These are phyloP conservation scores for Adineta ricciae DNA, from an alignment of 2,888 invertebrate genomes.

Conservation along the genomic window DNA sequence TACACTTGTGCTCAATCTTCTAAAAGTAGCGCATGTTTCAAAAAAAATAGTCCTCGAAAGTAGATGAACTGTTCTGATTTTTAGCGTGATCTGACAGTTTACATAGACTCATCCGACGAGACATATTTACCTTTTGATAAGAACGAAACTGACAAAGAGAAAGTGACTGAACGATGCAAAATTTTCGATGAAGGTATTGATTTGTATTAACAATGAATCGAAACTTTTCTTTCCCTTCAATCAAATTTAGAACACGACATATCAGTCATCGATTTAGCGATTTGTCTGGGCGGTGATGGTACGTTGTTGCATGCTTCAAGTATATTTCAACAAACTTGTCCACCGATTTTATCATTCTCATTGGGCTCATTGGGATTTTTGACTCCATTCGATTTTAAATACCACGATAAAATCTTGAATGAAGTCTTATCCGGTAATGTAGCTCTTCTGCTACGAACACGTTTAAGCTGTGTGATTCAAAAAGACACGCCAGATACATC, in stretches of 20 bases:
- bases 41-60: too few species aligned
- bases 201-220: not conserved
- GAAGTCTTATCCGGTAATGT: constrained; percentile 72
- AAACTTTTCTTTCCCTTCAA: not conserved
- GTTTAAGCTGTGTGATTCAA: not conserved
- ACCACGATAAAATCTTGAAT: constrained; percentile 76
- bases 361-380: constrained; percentile 87
- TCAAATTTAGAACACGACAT: not conserved
- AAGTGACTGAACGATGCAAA: not conserved
- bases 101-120: not conserved
- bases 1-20: not conserved
- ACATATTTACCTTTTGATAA: not conserved
- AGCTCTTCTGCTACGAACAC: not conserved
- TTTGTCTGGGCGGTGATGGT: constrained; percentile 92
- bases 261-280: constrained; percentile 76
- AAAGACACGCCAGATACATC: not conserved
- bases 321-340: constrained; percentile 77
- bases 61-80: not conserved
- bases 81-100: not conserved
- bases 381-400: constrained; percentile 69
- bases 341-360: constrained; percentile 95
- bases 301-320: constrained; percentile 85
- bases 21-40: not conserved
- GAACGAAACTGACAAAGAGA: not conserved
- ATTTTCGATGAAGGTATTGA: not conserved